phyloP scores from a whole-genome alignment of 2,888 invertebrate genomes.

The Ochlodes sylvanus region DNA sequence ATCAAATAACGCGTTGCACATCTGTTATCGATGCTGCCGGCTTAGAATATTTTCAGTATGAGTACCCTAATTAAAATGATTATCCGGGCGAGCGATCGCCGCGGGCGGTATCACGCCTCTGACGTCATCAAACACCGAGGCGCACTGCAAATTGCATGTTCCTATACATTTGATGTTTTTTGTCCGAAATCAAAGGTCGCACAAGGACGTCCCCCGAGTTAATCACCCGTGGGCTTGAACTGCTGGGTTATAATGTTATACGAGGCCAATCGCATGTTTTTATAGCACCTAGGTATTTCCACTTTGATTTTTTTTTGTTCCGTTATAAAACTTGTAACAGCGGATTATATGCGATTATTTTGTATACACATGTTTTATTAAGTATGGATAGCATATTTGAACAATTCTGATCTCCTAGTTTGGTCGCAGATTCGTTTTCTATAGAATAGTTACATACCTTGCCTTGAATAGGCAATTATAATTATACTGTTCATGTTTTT shows the following conservation, averaged over 20 bases:
- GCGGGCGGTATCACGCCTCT: constrained; percentile 54
- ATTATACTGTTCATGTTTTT: too few species aligned
- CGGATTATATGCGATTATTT: too few species aligned
- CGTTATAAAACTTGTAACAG: too few species aligned
- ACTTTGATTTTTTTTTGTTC: too few species aligned
- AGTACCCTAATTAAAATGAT: constrained; percentile 34
- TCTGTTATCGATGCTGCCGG: not conserved
- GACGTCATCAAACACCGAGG: constrained; percentile 55
- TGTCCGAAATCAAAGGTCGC: constrained; percentile 29
- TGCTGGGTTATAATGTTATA: constrained; percentile 15
- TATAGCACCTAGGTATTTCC: too few species aligned
- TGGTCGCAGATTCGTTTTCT: too few species aligned
- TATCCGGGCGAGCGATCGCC: constrained; percentile 45
- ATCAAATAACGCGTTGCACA: constrained; percentile 3
- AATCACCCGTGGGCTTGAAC: constrained; percentile 31
- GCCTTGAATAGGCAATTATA: too few species aligned
- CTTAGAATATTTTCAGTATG: constrained; percentile 14
- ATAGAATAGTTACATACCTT: too few species aligned
- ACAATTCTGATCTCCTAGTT: too few species aligned
- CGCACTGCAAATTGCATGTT: constrained; percentile 55
- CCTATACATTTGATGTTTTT: constrained; percentile 30
- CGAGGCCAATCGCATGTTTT: constrained; percentile 1
- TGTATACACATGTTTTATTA: too few species aligned
- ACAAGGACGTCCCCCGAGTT: constrained; percentile 30
- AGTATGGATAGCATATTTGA: too few species aligned